Conservation (phyloP, 1,140 invertebrate genomes). For the Drosophila truncata region DNA sequence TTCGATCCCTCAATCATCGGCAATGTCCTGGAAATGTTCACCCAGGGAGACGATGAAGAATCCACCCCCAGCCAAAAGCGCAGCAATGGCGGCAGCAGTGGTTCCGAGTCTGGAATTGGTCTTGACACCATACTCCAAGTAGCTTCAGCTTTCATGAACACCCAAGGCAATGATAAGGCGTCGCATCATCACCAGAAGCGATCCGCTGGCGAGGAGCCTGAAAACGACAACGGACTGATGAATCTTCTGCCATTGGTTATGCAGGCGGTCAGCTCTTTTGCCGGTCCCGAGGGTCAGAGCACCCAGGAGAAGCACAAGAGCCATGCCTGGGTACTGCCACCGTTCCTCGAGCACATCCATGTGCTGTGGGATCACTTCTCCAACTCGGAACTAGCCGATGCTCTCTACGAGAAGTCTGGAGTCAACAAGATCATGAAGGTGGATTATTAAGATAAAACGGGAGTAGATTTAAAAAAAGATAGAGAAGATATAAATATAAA, state of each 20-base stretch:
- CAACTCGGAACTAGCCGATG: slow-evolving; percentile 91
- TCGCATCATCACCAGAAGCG: slow-evolving; percentile 69
- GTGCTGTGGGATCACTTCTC: slow-evolving; percentile 92
- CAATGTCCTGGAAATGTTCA: slow-evolving; percentile 85
- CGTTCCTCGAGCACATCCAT: slow-evolving; percentile 90
- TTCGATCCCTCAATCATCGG: slow-evolving; percentile 86
- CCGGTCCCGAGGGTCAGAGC: slow-evolving; percentile 86
- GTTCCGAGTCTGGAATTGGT: slow-evolving; percentile 71
- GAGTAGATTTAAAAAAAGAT: background rate
- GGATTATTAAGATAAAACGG: slow-evolving; percentile 42
- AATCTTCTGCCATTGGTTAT: slow-evolving; percentile 89
- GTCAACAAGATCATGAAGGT: slow-evolving; percentile 88
- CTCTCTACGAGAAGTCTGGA: slow-evolving; percentile 90
- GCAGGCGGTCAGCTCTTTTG: slow-evolving; percentile 87
- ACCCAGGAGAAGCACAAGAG: slow-evolving; percentile 88
- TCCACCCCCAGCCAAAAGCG: slow-evolving; percentile 40
- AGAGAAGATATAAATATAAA: background rate
- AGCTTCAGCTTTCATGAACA: slow-evolving; percentile 88
- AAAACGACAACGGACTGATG: slow-evolving; percentile 87
- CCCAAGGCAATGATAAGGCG: slow-evolving; percentile 58
- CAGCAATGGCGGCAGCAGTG: slow-evolving; percentile 18
- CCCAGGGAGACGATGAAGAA: slow-evolving; percentile 76
- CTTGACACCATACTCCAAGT: slow-evolving; percentile 88
- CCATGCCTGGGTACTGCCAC: slow-evolving; percentile 90
- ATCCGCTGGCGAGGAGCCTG: slow-evolving; percentile 47